Percentiles rank a stretch among this genome's conserved stretches.
Conservation (phyloP, 2,113 vertebrate genomes). For the Callionymus lyra region DNA sequence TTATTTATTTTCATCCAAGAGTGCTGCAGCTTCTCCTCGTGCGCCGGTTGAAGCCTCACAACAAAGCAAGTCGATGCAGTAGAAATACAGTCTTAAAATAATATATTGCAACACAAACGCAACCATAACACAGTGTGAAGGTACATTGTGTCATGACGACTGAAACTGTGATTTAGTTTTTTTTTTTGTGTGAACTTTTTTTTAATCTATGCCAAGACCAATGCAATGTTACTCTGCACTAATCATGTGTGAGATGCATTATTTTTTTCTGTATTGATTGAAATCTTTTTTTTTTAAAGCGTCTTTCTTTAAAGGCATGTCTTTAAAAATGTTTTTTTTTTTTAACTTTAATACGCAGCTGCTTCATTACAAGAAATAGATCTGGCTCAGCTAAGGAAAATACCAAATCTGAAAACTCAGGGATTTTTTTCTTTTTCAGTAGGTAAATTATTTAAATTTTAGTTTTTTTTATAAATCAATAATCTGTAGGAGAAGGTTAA, state of each 20-base stretch:
- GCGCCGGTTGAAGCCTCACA: conserved; percentile 30
- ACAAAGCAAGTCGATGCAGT: conserved; percentile 24
- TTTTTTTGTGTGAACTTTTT: neutral
- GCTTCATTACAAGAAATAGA: neutral
- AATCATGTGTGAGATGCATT: conserved; percentile 55
- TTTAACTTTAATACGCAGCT: too few relatives aligned
- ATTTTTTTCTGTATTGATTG: conserved; percentile 33
- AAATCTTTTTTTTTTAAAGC: conserved; percentile 34
- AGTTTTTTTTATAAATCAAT: too few relatives aligned
- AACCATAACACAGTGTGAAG: too few relatives aligned
- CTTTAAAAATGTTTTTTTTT: conserved; percentile 1
- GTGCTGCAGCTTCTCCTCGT: conserved; percentile 34
- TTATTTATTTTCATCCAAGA: conserved; percentile 70
- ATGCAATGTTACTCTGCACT: conserved; percentile 65
- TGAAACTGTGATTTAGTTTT: neutral
- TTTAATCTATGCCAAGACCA: conserved; percentile 53
- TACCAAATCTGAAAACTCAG: conserved; percentile 61
- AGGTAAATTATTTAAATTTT: neutral
- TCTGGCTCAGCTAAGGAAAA: conserved; percentile 57
- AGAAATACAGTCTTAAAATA: conserved; percentile 3
- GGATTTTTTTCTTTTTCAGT: conserved; percentile 31
- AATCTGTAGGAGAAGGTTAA: neutral
- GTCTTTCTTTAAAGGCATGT: conserved; percentile 25
- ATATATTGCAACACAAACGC: conserved; percentile 17
- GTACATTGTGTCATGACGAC: neutral